Percentiles rank a stretch among this genome's conserved stretches.
Evolutionary conservation across 2,888 invertebrate species (phyloP).

Genomic region (Parascotia fuliginaria): DNA sequence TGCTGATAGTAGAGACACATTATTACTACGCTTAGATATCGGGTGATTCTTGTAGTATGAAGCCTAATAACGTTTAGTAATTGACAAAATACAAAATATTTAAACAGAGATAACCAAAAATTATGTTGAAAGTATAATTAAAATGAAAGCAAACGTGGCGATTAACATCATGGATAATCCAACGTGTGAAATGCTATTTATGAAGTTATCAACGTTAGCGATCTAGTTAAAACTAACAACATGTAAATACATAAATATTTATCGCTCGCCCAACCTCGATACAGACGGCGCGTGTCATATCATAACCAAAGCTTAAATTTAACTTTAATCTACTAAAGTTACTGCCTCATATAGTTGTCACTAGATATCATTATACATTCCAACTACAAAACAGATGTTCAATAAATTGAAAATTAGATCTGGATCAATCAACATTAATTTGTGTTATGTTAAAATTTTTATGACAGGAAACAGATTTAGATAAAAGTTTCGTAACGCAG

Average conservation of each 20-base stretch:
- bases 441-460: constrained; percentile 7
- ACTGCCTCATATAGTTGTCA: constrained; percentile 25
- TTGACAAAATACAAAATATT: too few species aligned
- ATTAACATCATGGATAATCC: constrained; percentile 30
- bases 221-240: constrained; percentile 32
- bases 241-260: constrained; percentile 49
- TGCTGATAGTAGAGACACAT: too few species aligned
- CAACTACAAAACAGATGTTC: constrained; percentile 19
- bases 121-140: background rate
- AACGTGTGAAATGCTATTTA: constrained; percentile 38
- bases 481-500: constrained; percentile 7
- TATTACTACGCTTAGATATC: too few species aligned
- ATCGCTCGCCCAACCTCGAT: constrained; percentile 38
- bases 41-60: too few species aligned
- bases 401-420: constrained; percentile 13
- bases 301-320: constrained; percentile 44
- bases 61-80: too few species aligned
- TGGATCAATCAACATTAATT: constrained; percentile 13
- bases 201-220: constrained; percentile 36
- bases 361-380: constrained; percentile 11
- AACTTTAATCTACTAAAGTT: constrained; percentile 44
- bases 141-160: constrained; percentile 28
- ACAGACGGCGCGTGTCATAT: constrained; percentile 23
- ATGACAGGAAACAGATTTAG: constrained; percentile 9
- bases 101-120: too few species aligned